A percentile compares a stretch with the other conserved stretches of the same genome.
phyloP scores from a whole-genome alignment of 30 jellyfish, hydroid and myxozoan species.

The Chrysaora quinquecirrha region DNA sequence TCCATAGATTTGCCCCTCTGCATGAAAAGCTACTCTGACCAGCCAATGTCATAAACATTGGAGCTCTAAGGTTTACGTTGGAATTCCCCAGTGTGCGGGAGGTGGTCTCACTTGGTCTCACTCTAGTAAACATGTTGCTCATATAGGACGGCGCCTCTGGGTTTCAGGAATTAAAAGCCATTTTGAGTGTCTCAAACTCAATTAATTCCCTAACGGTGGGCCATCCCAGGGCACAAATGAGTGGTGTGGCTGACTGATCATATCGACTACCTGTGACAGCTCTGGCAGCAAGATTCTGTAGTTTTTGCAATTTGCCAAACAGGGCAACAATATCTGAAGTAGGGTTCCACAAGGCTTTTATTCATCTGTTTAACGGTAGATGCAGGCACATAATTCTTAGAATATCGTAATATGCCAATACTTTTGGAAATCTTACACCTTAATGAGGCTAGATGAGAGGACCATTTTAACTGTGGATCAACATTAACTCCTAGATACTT shows the following conservation, averaged over 20 bases:
- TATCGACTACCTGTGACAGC: constrained; percentile 30
- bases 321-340: constrained; percentile 52
- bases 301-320: constrained; percentile 47
- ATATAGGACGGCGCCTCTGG: not conserved
- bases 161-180: constrained; percentile 46
- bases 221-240: constrained; percentile 63
- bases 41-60: constrained; percentile 19
- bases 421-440: constrained; percentile 42
- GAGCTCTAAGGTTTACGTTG: constrained; percentile 10
- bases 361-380: constrained; percentile 41
- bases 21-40: constrained; percentile 45
- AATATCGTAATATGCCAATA: constrained; percentile 50
- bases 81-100: constrained; percentile 42
- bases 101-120: constrained; percentile 31
- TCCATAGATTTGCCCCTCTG: constrained; percentile 50
- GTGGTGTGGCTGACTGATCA: constrained; percentile 45
- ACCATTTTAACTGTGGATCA: constrained; percentile 32
- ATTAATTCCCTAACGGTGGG: constrained; percentile 40
- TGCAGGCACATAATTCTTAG: constrained; percentile 55
- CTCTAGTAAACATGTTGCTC: constrained; percentile 50
- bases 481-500: constrained; percentile 31
- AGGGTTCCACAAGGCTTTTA: constrained; percentile 35
- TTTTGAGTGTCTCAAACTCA: constrained; percentile 39
- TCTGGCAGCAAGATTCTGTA: constrained; percentile 60
- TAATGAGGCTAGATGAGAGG: constrained; percentile 23